Evolutionary conservation across 2,797 vertebrate species (phyloP).

Genomic region (Semaprochilodus insignis): DNA sequence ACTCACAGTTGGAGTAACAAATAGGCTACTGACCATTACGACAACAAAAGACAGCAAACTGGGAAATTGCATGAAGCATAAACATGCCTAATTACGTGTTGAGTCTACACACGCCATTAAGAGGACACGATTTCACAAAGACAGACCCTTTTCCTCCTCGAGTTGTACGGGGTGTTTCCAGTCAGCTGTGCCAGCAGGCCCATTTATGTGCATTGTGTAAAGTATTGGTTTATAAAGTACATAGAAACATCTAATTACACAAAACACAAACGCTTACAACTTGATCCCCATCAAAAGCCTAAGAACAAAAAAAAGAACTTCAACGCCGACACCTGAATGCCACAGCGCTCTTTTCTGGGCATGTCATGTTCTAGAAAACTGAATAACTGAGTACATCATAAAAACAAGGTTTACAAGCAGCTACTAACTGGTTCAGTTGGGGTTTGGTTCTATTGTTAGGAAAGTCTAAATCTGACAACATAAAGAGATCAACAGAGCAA

Average conservation of each 20-base stretch:
- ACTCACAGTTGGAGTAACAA: background rate
- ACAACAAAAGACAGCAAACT: background rate
- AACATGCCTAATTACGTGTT: background rate
- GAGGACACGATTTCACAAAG: background rate
- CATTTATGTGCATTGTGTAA: background rate
- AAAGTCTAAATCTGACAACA: too few species aligned
- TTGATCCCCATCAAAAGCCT: too few species aligned
- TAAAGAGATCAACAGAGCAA: too few species aligned
- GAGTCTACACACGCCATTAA: background rate
- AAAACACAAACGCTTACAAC: background rate
- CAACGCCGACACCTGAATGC: background rate
- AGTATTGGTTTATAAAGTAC: slow-evolving; percentile 5
- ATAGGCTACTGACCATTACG: background rate
- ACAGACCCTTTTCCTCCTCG: background rate
- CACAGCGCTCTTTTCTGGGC: background rate
- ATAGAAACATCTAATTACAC: background rate
- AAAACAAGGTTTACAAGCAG: too few species aligned
- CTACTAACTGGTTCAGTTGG: too few species aligned
- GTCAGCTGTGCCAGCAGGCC: background rate
- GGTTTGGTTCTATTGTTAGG: too few species aligned
- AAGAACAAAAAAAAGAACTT: background rate
- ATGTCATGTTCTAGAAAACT: background rate
- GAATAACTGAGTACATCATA: too few species aligned
- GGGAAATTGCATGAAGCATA: background rate
- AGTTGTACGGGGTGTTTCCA: background rate